phyloP scores from a whole-genome alignment of 2,797 vertebrate species.

The Gila robusta region DNA sequence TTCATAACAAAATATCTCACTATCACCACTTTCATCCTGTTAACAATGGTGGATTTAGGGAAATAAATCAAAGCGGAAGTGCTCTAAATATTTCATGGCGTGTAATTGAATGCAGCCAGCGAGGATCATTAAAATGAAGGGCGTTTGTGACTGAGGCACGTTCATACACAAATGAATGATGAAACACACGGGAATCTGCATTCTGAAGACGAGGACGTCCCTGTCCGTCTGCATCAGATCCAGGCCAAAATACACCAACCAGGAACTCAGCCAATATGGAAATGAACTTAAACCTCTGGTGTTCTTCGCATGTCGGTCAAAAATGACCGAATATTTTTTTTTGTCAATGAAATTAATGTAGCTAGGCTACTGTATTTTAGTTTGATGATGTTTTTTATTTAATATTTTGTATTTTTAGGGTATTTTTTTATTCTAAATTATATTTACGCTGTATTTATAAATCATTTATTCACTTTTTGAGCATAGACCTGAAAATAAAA shows the following conservation, averaged over 20 bases:
- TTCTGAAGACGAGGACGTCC: neutral
- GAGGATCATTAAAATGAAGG: constrained; percentile 70
- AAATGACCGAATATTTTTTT: no score
- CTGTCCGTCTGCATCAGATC: neutral
- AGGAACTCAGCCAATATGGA: neutral
- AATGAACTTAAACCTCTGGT: neutral
- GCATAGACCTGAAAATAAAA: no score
- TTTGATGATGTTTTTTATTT: no score
- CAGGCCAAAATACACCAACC: neutral
- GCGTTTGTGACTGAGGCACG: constrained; percentile 3
- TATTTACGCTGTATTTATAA: no score
- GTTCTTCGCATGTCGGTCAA: no score
- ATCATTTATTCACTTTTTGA: no score
- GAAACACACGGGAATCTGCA: neutral
- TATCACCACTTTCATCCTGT: constrained; percentile 52
- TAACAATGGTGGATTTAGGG: constrained; percentile 47
- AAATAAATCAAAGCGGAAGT: constrained; percentile 67
- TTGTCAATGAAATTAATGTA: no score
- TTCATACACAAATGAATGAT: neutral
- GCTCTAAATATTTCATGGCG: constrained; percentile 78
- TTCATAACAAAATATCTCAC: constrained; percentile 20
- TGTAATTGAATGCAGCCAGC: constrained; percentile 75
- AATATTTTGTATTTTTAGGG: no score
- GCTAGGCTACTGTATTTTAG: no score
- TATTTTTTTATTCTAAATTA: no score